These are phyloP conservation scores for Equus przewalskii DNA, from an alignment of 2,113 vertebrate genomes.

Conservation along the genomic window DNA sequence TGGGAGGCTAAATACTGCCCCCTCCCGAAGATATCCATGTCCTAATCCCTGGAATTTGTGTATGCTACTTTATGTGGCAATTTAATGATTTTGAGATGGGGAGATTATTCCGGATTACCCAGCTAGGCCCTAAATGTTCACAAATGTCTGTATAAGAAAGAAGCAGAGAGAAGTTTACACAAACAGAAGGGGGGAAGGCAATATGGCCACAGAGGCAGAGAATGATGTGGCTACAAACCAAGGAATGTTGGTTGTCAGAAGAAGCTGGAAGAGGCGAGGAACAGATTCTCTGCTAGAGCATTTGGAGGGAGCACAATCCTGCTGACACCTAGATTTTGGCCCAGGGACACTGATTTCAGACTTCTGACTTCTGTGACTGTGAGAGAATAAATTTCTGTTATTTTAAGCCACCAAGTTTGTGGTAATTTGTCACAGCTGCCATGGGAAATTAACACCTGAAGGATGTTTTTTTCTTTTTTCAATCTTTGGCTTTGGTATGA, in stretches of 20 bases:
- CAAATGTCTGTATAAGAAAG: not conserved
- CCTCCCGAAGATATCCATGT: not conserved
- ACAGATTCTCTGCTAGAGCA: not conserved
- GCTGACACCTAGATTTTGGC: not conserved
- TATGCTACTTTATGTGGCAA: not conserved
- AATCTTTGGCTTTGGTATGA: not conserved
- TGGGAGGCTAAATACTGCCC: not conserved
- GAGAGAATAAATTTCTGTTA: too few species aligned
- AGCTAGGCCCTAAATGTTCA: not conserved
- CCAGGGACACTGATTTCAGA: not conserved
- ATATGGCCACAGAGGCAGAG: not conserved
- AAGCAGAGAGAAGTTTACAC: not conserved
- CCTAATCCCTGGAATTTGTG: not conserved
- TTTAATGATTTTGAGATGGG: not conserved
- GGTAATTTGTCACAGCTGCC: not conserved
- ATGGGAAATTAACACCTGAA: not conserved
- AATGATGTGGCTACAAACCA: not conserved
- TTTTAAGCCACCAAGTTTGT: not conserved
- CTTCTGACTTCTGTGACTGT: not conserved
- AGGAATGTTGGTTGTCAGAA: not conserved
- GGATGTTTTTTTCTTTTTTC: not conserved
- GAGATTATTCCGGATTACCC: not conserved
- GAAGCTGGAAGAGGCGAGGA: not conserved
- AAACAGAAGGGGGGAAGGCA: not conserved
- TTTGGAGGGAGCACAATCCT: not conserved